These are phyloP conservation scores for Spilarctia lutea DNA, from an alignment of 2,888 invertebrate species.

Conservation along the genomic window DNA sequence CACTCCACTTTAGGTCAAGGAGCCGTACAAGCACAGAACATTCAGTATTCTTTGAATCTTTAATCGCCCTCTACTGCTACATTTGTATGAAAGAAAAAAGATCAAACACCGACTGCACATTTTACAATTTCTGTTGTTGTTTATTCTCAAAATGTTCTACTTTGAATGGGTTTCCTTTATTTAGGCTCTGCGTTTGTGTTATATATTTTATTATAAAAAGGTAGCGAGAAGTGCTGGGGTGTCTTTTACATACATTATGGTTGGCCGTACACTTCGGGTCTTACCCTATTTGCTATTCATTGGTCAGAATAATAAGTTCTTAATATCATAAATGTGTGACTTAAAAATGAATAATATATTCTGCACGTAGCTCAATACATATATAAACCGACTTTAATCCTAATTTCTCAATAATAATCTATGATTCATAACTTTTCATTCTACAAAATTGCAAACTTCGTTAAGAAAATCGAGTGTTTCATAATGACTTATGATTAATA, in stretches of 20 bases:
- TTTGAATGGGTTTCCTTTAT: slow-evolving; percentile 25
- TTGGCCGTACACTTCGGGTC: not conserved
- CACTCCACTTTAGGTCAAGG: slow-evolving; percentile 30
- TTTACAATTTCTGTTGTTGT: slow-evolving; percentile 35
- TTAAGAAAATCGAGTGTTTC: slow-evolving; percentile 30
- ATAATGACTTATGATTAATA: slow-evolving; percentile 35
- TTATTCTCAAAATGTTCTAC: slow-evolving; percentile 31
- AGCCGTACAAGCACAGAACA: slow-evolving; percentile 17
- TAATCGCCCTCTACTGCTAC: slow-evolving; percentile 34
- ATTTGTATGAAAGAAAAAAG: slow-evolving; percentile 29
- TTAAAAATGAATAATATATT: not conserved
- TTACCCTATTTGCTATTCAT: not conserved
- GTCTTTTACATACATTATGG: slow-evolving; percentile 2
- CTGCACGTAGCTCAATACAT: not conserved
- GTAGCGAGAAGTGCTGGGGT: not conserved
- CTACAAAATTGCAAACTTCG: not conserved
- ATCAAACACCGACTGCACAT: slow-evolving; percentile 43
- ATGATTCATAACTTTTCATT: not conserved
- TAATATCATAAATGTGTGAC: not conserved
- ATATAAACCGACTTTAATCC: not conserved
- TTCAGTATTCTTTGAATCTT: slow-evolving; percentile 48
- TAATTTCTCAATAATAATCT: slow-evolving; percentile 1
- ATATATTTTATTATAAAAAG: slow-evolving; percentile 16
- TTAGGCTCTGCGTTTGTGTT: slow-evolving; percentile 13
- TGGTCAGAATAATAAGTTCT: not conserved